Evolutionary conservation across 2,113 vertebrate species (phyloP).

Genomic region (Bujurquina vittata): DNA sequence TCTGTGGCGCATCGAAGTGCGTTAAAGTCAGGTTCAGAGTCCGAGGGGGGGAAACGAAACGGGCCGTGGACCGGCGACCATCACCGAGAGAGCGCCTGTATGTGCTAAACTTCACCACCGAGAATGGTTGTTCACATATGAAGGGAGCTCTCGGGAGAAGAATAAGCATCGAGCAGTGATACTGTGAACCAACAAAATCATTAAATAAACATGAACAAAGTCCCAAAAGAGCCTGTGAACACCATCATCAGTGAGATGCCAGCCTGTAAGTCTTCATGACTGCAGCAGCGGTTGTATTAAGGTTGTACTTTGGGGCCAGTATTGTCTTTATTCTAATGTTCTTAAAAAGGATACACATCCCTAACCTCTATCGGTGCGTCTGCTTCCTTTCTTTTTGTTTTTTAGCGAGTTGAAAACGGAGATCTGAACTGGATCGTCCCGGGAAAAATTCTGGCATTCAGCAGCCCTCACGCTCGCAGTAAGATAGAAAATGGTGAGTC

Average conservation of each 20-base stretch:
- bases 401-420: conserved; percentile 90
- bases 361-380: not conserved
- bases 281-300: not conserved
- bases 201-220: no score
- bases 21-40: no score
- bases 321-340: not conserved
- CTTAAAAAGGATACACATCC: rapidly evolving
- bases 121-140: no score
- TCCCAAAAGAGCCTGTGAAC: not conserved
- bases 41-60: no score
- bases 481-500: conserved; percentile 90
- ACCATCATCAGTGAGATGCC: no score
- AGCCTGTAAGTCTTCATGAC: not conserved
- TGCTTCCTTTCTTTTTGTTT: not conserved
- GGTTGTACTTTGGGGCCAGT: not conserved
- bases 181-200: no score
- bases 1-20: no score
- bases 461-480: conserved; percentile 90
- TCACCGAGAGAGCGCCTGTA: no score
- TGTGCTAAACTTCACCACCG: no score
- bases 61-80: no score
- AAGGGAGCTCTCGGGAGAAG: no score
- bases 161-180: no score
- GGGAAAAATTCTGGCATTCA: conserved; percentile 89
- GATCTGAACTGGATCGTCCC: conserved; percentile 94